A percentile compares a stretch with the other conserved stretches of the same genome.
Evolutionary conservation across 2,113 vertebrate species (phyloP).

Genomic region (Pluvianellus socialis): DNA sequence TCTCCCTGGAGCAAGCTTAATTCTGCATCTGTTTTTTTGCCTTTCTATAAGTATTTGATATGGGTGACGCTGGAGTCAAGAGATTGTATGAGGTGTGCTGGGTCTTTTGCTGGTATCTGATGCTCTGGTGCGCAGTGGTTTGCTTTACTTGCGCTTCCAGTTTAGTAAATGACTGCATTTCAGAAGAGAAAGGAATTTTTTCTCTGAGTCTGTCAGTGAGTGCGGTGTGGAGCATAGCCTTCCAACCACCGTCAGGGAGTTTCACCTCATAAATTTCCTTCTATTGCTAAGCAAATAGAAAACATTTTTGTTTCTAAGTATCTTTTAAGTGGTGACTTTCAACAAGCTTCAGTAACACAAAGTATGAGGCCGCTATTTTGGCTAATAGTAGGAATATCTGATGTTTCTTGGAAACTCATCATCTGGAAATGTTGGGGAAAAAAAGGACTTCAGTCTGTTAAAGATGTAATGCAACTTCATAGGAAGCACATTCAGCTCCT

Average conservation of each 20-base stretch:
- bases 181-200: not conserved
- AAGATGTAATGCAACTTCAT: not conserved
- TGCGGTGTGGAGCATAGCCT: not conserved
- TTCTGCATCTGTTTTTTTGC: not conserved
- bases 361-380: not conserved
- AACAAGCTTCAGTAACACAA: not conserved
- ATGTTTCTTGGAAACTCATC: not conserved
- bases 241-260: not conserved
- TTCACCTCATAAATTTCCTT: not conserved
- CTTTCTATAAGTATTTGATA: not conserved
- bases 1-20: not conserved
- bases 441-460: not conserved
- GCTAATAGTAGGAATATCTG: not conserved
- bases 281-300: not conserved
- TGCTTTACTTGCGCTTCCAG: not conserved
- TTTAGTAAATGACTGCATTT: not conserved
- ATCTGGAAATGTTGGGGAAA: not conserved
- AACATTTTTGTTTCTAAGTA: not conserved
- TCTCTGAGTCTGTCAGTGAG: rapidly evolving
- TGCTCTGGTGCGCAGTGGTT: not conserved
- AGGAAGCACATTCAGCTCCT: not conserved
- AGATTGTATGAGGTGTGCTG: not conserved
- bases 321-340: not conserved
- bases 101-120: not conserved
- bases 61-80: not conserved